Evolutionary conservation across 2,113 vertebrate genomes (phyloP).

Genomic region (Erythrocercus mccallii): DNA sequence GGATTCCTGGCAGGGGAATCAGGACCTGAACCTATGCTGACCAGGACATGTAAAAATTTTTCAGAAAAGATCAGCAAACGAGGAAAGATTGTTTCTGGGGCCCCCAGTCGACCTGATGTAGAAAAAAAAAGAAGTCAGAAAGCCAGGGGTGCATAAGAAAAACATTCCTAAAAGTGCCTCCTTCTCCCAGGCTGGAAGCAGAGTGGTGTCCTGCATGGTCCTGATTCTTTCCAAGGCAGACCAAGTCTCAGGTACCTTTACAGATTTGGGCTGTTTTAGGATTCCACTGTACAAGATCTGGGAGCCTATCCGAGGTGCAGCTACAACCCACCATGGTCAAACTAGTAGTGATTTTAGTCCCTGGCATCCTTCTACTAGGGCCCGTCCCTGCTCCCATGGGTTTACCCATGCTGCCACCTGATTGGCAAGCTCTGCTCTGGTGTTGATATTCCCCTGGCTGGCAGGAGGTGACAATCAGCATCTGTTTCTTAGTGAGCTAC

Average conservation of each 20-base stretch:
- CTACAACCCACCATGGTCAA: background rate
- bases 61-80: background rate
- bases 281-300: background rate
- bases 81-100: background rate
- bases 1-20: background rate
- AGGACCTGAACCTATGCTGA: background rate
- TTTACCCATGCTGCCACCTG: background rate
- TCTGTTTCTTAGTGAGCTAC: background rate
- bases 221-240: background rate
- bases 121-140: background rate
- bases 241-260: background rate
- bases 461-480: background rate
- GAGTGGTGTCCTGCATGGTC: background rate
- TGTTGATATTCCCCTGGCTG: background rate
- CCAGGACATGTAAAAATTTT: background rate
- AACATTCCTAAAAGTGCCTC: background rate
- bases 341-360: background rate
- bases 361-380: background rate
- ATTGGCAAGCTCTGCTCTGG: background rate
- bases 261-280: background rate
- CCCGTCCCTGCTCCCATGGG: background rate
- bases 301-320: background rate
- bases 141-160: background rate
- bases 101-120: background rate
- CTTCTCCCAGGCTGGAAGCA: background rate